Base-by-base conservation (phyloP, 1,140 invertebrate genomes). In the Tetramorium alpestre region DNA sequence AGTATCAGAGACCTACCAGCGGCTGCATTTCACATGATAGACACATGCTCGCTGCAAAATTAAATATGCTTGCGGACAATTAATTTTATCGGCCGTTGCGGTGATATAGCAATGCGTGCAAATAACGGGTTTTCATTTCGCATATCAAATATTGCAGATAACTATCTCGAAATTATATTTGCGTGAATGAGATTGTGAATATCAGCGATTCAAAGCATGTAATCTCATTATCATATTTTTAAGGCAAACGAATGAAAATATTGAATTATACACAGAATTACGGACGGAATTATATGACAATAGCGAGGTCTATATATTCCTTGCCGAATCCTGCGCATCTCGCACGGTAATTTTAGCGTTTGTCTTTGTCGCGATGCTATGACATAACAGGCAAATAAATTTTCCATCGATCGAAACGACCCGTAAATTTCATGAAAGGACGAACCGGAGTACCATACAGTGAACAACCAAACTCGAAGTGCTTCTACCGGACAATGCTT, bases 401-500 rank as follows among this genome's bases (percentile, higher is more conserved):
- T 82, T 72, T 58, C 76, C 38, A 87, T 84, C 28, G 38, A 78
- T 64, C 58, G 41, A 28, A 10, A 1, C 18, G 16, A 49, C 33
- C 25, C 76, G 64, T 89, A 87, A 90, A 90, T 90, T 84, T 84
- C 18, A 25, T n/a, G 44, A 41, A 75, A 67, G 44, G 25, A 38
- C 82, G 64, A 54, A 1, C 72, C 47, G 44, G 54, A 89, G 28
- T 60, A 51, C 28, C 76, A 49, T 51, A 56, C 69, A 41, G 28
- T 33, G 65, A 77, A 82, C 72, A 78, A 90, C 51, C 78, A 60
- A 80, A 80, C 18, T 44, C 13, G 2, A 44, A 85, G 28, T 77
- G 41, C 60, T 81, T 78, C 64, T 72, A 60, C 69, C 44, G 81
- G 84, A 86, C 88, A 89, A 89, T 86, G 75, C 87, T 80, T 89